These are phyloP conservation scores for Pegoplata infirma DNA, from an alignment of 2,888 invertebrate species.

Conservation along the genomic window DNA sequence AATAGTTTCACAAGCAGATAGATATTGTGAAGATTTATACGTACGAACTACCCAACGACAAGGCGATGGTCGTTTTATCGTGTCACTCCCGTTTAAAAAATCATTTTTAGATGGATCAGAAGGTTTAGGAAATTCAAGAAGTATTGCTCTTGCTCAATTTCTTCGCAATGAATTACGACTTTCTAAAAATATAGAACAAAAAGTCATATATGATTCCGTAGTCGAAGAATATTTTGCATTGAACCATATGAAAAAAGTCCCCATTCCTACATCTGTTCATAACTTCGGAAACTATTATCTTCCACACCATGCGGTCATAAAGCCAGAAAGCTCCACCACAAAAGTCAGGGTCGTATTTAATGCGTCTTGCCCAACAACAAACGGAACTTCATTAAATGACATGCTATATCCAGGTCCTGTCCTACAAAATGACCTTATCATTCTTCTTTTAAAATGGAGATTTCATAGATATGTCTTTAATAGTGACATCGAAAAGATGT, in stretches of 20 bases:
- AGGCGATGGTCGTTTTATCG: background rate
- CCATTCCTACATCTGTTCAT: no score
- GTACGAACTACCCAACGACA: background rate
- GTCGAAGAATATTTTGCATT: slow-evolving; percentile 5
- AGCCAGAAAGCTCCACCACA: no score
- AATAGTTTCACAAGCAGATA: background rate
- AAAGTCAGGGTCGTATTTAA: no score
- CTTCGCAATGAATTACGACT: slow-evolving; percentile 6
- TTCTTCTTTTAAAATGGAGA: no score
- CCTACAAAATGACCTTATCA: no score
- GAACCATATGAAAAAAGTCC: slow-evolving; percentile 26
- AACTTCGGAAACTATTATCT: no score
- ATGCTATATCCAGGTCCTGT: no score
- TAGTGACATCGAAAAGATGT: no score
- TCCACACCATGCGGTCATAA: no score
- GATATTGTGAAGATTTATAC: slow-evolving; percentile 17
- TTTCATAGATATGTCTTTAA: no score
- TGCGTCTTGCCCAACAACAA: no score
- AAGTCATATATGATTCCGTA: slow-evolving; percentile 12
- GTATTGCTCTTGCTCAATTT: slow-evolving; percentile 7
- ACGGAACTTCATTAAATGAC: no score
- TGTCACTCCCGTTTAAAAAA: slow-evolving; percentile 1
- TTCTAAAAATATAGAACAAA: background rate
- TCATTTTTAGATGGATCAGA: background rate
- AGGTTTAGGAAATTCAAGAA: background rate